Evolutionary conservation across 2,888 invertebrate genomes (phyloP).

Genomic region (Caenorhabditis sp.): DNA sequence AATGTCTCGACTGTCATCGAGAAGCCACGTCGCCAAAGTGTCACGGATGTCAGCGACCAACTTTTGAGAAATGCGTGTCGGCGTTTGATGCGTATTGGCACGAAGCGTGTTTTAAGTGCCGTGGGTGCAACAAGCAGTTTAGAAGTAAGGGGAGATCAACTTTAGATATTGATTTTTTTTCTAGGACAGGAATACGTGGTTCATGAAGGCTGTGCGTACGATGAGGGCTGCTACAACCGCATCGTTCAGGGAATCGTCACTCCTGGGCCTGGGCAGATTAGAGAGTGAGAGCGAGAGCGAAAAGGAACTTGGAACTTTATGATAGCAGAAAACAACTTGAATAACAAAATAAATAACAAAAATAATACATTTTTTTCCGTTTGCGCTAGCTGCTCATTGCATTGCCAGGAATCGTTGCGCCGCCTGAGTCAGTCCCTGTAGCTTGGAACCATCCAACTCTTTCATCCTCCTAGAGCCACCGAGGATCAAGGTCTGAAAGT

Average conservation of each 20-base stretch:
- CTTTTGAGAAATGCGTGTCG: slow-evolving; percentile 41
- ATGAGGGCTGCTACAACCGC: slow-evolving; percentile 49
- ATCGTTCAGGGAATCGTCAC: slow-evolving; percentile 1
- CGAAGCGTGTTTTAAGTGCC: slow-evolving; percentile 49
- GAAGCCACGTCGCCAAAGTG: slow-evolving; percentile 43
- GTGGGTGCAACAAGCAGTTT: slow-evolving; percentile 34
- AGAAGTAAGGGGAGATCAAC: slow-evolving; percentile 16
- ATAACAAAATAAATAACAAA: not conserved
- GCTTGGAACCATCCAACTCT: not conserved
- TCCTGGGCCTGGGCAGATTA: not conserved
- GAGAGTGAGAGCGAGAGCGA: slow-evolving; percentile 4
- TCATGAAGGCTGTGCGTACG: slow-evolving; percentile 40
- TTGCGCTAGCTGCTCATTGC: too few relatives aligned
- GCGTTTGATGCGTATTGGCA: slow-evolving; percentile 50
- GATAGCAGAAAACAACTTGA: not conserved
- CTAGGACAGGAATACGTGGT: slow-evolving; percentile 52
- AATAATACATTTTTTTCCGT: not conserved
- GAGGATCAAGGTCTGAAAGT: not conserved
- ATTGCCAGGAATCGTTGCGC: not conserved
- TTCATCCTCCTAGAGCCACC: not conserved
- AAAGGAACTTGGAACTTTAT: not conserved
- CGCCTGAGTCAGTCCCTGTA: not conserved
- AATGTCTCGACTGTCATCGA: slow-evolving; percentile 42
- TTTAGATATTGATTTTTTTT: not conserved
- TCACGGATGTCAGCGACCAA: slow-evolving; percentile 39